These are phyloP conservation scores for Lasioglossum figueresi DNA, from an alignment of 2,888 invertebrate genomes.

Conservation along the genomic window DNA sequence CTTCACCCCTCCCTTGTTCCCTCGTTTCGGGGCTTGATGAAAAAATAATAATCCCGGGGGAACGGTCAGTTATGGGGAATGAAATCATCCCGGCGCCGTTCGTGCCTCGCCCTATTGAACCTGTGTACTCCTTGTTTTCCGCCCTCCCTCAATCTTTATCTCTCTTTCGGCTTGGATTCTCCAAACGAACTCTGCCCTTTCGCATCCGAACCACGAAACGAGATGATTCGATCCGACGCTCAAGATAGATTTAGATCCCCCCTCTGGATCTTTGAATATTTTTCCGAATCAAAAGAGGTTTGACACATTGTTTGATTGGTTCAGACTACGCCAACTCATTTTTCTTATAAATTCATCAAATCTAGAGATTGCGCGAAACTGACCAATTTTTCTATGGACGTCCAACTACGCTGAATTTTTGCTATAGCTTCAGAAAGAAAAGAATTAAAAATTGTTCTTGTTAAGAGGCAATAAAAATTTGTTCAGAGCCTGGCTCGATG, in stretches of 20 bases:
- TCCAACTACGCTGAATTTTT: not conserved
- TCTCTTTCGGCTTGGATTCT: slow-evolving; percentile 28
- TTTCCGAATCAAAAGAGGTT: not conserved
- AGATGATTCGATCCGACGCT: slow-evolving; percentile 35
- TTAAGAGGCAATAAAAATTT: not conserved
- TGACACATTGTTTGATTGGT: not conserved
- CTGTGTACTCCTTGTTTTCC: slow-evolving; percentile 41
- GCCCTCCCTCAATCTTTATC: slow-evolving; percentile 36
- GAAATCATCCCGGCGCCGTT: slow-evolving; percentile 75
- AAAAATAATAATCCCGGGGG: slow-evolving; percentile 83
- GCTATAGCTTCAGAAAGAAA: not conserved
- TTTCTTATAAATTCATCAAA: no score
- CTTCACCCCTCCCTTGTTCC: not conserved
- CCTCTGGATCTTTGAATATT: not conserved
- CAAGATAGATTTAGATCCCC: not conserved
- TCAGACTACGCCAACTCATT: no score
- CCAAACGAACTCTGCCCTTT: slow-evolving; percentile 3
- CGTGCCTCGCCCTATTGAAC: slow-evolving; percentile 54
- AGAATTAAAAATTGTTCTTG: not conserved
- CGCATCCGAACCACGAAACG: not conserved
- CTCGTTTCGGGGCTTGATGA: slow-evolving; percentile 78
- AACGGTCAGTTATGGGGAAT: slow-evolving; percentile 80
- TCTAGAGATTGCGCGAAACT: no score
- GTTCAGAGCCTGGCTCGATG: not conserved
- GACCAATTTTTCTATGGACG: not conserved